Evolutionary conservation across 2,888 invertebrate genomes (phyloP).

Genomic region (Frankliniella intonsa): DNA sequence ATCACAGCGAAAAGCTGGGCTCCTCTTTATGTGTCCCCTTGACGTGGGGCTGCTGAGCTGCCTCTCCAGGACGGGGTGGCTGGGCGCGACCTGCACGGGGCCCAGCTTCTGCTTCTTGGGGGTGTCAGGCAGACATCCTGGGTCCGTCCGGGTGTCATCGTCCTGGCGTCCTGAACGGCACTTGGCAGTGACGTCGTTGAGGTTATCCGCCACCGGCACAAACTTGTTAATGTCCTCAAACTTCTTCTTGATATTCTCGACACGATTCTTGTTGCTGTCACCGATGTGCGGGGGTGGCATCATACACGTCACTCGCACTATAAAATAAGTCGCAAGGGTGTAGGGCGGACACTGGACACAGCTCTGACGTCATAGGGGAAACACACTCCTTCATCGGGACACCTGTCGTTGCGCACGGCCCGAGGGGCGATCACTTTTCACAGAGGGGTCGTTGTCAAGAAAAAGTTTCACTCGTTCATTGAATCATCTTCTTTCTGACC

Average conservation of each 20-base stretch:
- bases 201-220: neutral
- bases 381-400: neutral
- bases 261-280: slow-evolving; percentile 37
- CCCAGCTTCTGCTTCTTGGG: slow-evolving; percentile 8
- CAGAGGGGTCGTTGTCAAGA: too few species aligned
- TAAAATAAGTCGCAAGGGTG: neutral
- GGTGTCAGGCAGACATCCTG: neutral
- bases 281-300: slow-evolving; percentile 17
- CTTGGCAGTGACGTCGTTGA: neutral
- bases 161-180: neutral
- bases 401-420: too few species aligned
- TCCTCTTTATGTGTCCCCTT: slow-evolving; percentile 49
- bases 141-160: neutral
- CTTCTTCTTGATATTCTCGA: slow-evolving; percentile 40
- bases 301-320: neutral
- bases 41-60: slow-evolving; percentile 3
- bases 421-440: too few species aligned
- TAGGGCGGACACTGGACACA: neutral
- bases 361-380: slow-evolving; percentile 18
- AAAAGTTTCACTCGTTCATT: neutral
- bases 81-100: neutral
- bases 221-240: slow-evolving; percentile 38
- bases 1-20: slow-evolving; percentile 55
- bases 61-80: neutral
- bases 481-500: neutral